A percentile compares a stretch with the other conserved stretches of the same genome.
These are phyloP conservation scores for Emydoidea blandingii DNA, from an alignment of 2,797 vertebrate species.

Conservation along the genomic window DNA sequence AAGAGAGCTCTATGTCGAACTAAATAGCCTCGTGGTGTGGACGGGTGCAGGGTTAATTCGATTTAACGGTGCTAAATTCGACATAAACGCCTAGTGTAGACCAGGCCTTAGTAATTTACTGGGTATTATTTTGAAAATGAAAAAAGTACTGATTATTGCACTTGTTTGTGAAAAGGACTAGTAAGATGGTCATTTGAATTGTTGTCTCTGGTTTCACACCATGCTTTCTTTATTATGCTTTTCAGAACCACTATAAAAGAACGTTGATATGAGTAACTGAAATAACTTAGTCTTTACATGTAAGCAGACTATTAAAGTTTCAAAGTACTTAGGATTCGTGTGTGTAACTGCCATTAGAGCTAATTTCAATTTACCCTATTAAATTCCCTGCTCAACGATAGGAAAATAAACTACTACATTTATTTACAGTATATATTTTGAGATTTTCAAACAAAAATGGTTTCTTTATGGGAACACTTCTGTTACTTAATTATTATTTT, in stretches of 20 bases:
- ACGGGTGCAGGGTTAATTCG: too few species aligned
- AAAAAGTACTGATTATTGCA: neutral
- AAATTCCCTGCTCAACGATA: neutral
- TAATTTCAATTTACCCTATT: neutral
- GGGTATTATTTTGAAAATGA: neutral
- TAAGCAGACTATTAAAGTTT: neutral
- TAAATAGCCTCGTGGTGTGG: too few species aligned
- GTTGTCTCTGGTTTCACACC: neutral
- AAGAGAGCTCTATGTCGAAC: too few species aligned
- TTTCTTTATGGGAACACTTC: accelerated
- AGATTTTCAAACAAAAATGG: neutral
- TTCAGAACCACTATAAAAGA: neutral
- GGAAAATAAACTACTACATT: neutral
- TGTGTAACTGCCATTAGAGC: neutral
- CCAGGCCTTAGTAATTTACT: neutral
- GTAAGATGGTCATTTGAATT: neutral
- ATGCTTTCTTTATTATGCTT: neutral
- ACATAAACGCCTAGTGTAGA: too few species aligned
- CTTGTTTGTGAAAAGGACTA: neutral
- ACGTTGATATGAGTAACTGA: neutral
- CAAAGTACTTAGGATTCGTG: neutral
- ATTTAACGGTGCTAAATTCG: too few species aligned
- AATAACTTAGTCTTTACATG: neutral
- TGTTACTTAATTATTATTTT: neutral
- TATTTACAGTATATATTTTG: neutral